phyloP scores from a whole-genome alignment of 2,113 vertebrate genomes.

The Argyrosomus japonicus region DNA sequence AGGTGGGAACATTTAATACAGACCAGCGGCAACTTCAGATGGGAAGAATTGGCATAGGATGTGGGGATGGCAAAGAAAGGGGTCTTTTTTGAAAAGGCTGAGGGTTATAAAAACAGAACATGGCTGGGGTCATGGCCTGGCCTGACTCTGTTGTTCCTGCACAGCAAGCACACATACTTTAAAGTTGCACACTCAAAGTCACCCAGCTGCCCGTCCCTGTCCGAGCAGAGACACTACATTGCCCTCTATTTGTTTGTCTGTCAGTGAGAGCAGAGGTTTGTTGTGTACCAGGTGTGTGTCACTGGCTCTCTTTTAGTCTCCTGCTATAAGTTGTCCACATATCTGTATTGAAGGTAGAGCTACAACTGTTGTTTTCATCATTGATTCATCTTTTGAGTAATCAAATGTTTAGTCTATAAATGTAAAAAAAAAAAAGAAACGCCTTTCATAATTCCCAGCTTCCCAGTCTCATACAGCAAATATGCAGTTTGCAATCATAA shows the following conservation, averaged over 20 bases:
- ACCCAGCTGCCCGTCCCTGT: conserved; percentile 18
- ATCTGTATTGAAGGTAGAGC: neutral
- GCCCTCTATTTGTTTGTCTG: conserved; percentile 44
- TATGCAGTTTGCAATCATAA: neutral
- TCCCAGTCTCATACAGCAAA: neutral
- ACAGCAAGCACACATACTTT: conserved; percentile 65
- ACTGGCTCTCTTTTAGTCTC: neutral
- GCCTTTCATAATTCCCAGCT: neutral
- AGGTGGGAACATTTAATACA: conserved; percentile 8
- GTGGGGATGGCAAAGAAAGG: conserved; percentile 18
- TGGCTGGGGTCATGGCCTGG: conserved; percentile 63
- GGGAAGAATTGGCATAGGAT: conserved; percentile 20
- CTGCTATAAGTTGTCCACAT: neutral
- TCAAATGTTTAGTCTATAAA: neutral
- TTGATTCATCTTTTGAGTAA: too few relatives aligned
- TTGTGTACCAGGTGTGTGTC: conserved; percentile 36
- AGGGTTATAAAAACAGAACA: conserved; percentile 78
- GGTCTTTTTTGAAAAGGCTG: conserved; percentile 47
- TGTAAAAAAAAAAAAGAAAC: neutral
- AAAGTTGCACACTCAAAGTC: conserved; percentile 39
- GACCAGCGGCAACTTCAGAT: conserved; percentile 35
- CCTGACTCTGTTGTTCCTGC: conserved; percentile 57
- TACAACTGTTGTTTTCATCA: neutral
- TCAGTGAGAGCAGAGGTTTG: conserved; percentile 29
- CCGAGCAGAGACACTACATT: conserved; percentile 15